Evolutionary conservation across 2,888 invertebrate genomes (phyloP).

Genomic region (Cloeon dipterum): DNA sequence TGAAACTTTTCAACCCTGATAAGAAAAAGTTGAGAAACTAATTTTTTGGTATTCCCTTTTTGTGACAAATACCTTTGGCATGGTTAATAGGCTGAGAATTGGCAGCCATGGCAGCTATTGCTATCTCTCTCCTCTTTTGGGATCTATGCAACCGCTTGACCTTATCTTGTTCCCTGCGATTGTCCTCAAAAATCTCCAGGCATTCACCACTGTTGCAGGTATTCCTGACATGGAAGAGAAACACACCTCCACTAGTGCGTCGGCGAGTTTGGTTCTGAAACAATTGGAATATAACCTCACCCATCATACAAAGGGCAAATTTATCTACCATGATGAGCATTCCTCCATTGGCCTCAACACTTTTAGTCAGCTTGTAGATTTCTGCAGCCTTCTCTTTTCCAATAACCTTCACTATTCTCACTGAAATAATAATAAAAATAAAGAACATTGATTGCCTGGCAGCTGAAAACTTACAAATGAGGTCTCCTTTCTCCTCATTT

Average conservation of each 20-base stretch:
- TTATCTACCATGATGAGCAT: slow-evolving; percentile 51
- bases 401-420: slow-evolving; percentile 40
- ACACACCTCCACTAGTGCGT: slow-evolving; percentile 71
- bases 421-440: slow-evolving; percentile 21
- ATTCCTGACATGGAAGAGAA: slow-evolving; percentile 52
- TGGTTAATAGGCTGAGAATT: too few species aligned
- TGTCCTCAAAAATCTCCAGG: slow-evolving; percentile 41
- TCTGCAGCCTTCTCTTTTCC: slow-evolving; percentile 51
- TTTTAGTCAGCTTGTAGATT: slow-evolving; percentile 55
- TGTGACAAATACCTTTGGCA: too few species aligned
- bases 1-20: too few species aligned
- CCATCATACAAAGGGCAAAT: neutral
- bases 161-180: slow-evolving; percentile 16
- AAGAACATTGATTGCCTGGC: too few species aligned
- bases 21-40: too few species aligned
- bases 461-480: slow-evolving; percentile 35
- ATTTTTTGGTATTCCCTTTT: too few species aligned
- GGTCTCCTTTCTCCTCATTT: slow-evolving; percentile 44
- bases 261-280: slow-evolving; percentile 50
- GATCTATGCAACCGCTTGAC: slow-evolving; percentile 15
- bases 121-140: slow-evolving; percentile 23
- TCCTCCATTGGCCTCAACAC: slow-evolving; percentile 64
- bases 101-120: too few species aligned
- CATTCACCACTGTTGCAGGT: slow-evolving; percentile 39
- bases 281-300: slow-evolving; percentile 1